Evolutionary conservation across 2,113 vertebrate species (phyloP).

Genomic region (Mustela lutreola): DNA sequence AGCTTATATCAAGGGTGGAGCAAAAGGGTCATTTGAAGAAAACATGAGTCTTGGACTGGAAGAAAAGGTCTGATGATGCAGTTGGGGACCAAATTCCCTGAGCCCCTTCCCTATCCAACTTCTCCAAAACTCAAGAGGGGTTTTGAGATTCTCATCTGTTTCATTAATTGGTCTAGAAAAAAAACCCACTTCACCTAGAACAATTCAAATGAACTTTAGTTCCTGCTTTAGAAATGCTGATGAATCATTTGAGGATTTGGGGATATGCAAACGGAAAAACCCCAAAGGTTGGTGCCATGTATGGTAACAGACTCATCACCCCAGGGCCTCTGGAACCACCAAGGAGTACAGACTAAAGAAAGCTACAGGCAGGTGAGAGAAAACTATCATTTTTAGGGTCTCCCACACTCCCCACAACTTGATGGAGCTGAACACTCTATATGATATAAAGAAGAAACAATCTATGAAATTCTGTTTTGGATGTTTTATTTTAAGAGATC

Average conservation of each 20-base stretch:
- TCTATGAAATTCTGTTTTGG: neutral
- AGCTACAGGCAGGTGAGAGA: neutral
- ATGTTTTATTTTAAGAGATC: neutral
- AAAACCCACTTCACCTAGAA: neutral
- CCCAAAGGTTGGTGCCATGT: neutral
- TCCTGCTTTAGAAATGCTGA: neutral
- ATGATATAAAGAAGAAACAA: neutral
- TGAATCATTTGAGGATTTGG: neutral
- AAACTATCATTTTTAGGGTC: neutral
- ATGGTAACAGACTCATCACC: neutral
- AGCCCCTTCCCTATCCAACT: neutral
- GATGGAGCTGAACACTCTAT: neutral
- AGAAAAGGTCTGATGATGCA: neutral
- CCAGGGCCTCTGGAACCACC: no score
- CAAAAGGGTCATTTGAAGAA: neutral
- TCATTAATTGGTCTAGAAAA: neutral
- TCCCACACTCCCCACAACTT: neutral
- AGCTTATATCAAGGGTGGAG: neutral
- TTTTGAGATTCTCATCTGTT: neutral
- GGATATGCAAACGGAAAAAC: neutral
- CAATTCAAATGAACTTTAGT: neutral
- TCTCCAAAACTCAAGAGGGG: neutral
- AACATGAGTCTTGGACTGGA: neutral
- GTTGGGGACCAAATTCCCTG: neutral
- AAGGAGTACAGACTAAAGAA: neutral